Conservation (phyloP, 2,888 invertebrate genomes). For the Metallyticus violacea region DNA sequence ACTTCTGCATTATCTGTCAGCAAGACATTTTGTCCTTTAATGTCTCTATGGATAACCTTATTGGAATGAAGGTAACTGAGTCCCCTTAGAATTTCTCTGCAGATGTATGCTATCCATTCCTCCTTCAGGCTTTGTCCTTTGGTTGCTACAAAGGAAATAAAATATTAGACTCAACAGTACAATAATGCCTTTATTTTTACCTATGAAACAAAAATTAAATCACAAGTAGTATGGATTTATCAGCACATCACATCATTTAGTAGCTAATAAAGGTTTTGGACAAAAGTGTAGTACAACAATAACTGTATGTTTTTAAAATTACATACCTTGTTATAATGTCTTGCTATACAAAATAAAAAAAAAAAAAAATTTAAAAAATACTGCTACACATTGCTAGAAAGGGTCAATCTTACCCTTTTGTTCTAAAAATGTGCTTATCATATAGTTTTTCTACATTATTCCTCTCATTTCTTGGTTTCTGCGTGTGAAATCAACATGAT, state of each 20-base stretch:
- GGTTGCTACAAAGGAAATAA: constrained; percentile 57
- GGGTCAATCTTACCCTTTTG: too few relatives aligned
- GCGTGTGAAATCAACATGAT: too few relatives aligned
- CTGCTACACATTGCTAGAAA: too few relatives aligned
- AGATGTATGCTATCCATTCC: constrained; percentile 99
- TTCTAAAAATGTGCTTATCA: too few relatives aligned
- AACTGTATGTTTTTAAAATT: too few relatives aligned
- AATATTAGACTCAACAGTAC: background rate
- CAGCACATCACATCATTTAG: background rate
- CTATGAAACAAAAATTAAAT: too few relatives aligned
- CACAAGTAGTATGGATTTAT: background rate
- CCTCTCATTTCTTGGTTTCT: too few relatives aligned
- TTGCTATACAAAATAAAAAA: too few relatives aligned
- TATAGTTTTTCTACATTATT: too few relatives aligned
- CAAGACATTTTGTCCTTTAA: constrained; percentile 98
- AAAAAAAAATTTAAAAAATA: too few relatives aligned
- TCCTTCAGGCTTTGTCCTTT: constrained; percentile 98
- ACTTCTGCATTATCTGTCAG: constrained; percentile 99
- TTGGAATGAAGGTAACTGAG: constrained; percentile 96
- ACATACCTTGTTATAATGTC: too few relatives aligned
- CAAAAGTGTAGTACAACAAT: too few relatives aligned
- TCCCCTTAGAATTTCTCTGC: constrained; percentile 92
- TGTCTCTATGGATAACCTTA: constrained; percentile 99
- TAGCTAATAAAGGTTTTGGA: background rate
- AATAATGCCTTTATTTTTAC: background rate